These are phyloP conservation scores for Sphaerophoria rueppellii DNA, from an alignment of 2,888 invertebrate genomes.

Conservation along the genomic window DNA sequence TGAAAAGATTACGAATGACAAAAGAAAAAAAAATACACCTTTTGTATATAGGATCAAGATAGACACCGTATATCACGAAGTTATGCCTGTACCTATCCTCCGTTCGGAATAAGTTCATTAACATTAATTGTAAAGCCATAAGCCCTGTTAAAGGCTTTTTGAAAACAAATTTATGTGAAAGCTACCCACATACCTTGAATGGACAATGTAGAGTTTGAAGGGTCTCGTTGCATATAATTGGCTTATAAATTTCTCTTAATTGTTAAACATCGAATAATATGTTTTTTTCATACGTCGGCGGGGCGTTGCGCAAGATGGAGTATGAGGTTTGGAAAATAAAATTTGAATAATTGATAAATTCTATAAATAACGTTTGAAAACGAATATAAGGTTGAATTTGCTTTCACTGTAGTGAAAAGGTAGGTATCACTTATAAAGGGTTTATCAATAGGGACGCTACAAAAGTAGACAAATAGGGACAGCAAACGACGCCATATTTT, in stretches of 20 bases:
- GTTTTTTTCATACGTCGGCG: neutral
- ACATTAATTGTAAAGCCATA: constrained; percentile 6
- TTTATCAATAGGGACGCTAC: too few relatives aligned
- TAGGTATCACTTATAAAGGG: too few relatives aligned
- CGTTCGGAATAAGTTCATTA: constrained; percentile 40
- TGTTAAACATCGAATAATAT: neutral
- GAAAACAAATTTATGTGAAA: neutral
- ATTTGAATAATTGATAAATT: too few relatives aligned
- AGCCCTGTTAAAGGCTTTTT: neutral
- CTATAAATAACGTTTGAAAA: too few relatives aligned
- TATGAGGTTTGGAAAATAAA: too few relatives aligned
- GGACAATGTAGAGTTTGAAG: neutral
- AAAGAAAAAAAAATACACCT: constrained; percentile 36
- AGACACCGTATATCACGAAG: neutral
- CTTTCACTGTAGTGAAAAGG: too few relatives aligned
- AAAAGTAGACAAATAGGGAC: too few relatives aligned
- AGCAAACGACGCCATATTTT: too few relatives aligned
- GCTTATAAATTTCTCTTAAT: neutral
- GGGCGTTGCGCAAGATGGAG: too few relatives aligned
- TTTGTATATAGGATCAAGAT: constrained; percentile 13
- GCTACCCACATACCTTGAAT: constrained; percentile 1
- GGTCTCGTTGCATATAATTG: neutral
- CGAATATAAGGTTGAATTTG: too few relatives aligned
- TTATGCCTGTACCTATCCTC: constrained; percentile 17
- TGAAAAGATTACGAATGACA: constrained; percentile 18